Conservation (phyloP, 92 coral and sea anemone species). For the Phenganax subtilis region DNA sequence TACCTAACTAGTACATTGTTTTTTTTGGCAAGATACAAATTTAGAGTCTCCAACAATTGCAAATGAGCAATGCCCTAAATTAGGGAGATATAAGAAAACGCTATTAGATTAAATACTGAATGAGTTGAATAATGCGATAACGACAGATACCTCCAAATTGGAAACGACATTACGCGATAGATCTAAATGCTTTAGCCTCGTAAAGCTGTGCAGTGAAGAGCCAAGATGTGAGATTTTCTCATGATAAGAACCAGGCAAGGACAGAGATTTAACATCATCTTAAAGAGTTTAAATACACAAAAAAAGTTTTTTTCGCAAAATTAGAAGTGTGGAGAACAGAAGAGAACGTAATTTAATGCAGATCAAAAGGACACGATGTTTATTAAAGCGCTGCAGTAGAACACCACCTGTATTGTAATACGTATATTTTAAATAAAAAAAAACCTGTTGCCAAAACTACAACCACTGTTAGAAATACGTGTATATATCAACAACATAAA, state of each 20-base stretch:
- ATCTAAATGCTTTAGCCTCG: slow-evolving; percentile 83
- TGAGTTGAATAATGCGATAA: not conserved
- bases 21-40: slow-evolving; percentile 70
- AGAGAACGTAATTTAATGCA: no score
- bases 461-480: not conserved
- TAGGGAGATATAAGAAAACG: not conserved
- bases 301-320: no score
- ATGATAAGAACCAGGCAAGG: slow-evolving; percentile 89
- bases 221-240: slow-evolving; percentile 84
- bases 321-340: no score
- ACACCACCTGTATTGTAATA: no score
- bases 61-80: slow-evolving; percentile 71
- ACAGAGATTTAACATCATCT: slow-evolving; percentile 95
- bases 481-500: not conserved
- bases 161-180: slow-evolving; percentile 74
- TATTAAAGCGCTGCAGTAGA: no score
- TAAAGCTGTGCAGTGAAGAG: slow-evolving; percentile 67
- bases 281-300: not conserved
- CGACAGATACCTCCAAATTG: slow-evolving; percentile 62
- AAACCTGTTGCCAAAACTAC: not conserved
- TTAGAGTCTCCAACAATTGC: slow-evolving; percentile 69
- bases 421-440: no score
- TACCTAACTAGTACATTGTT: not conserved
- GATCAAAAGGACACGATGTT: no score
- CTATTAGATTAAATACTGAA: not conserved